Percentiles rank a stretch among this genome's conserved stretches.
Evolutionary conservation across 2,113 vertebrate genomes (phyloP).

Genomic region (Brachypteracias leptosomus): DNA sequence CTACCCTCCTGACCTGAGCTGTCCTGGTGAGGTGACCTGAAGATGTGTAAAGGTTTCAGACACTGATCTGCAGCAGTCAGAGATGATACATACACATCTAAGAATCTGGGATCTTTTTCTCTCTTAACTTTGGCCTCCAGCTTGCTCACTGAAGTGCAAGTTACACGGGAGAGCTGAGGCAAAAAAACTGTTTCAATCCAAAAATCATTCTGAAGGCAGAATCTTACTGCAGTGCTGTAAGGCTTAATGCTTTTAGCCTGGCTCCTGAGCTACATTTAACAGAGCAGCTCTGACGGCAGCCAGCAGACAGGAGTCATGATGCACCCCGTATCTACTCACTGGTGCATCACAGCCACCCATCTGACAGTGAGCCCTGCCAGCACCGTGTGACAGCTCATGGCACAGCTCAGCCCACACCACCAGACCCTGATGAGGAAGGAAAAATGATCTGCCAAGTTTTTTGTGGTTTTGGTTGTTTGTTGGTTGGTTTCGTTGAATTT

Average conservation of each 20-base stretch:
- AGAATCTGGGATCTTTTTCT: background rate
- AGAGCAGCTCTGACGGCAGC: background rate
- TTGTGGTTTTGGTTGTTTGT: no score
- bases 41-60: background rate
- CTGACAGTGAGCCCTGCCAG: background rate
- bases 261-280: background rate
- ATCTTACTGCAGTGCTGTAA: background rate
- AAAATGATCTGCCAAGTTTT: background rate
- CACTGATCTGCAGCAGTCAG: background rate
- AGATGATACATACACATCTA: background rate
- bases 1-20: background rate
- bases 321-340: background rate
- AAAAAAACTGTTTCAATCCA: background rate
- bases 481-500: no score
- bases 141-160: background rate
- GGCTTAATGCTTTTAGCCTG: background rate
- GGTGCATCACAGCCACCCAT: background rate
- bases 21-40: background rate
- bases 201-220: background rate
- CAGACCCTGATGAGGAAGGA: background rate
- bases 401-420: background rate
- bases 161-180: background rate
- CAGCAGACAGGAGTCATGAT: background rate
- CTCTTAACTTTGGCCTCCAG: background rate
- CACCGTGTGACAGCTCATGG: rapidly evolving